Percentiles rank a stretch among this genome's conserved stretches.
Evolutionary conservation across 2,888 invertebrate genomes (phyloP).

Genomic region (Dysmachus trigonus): DNA sequence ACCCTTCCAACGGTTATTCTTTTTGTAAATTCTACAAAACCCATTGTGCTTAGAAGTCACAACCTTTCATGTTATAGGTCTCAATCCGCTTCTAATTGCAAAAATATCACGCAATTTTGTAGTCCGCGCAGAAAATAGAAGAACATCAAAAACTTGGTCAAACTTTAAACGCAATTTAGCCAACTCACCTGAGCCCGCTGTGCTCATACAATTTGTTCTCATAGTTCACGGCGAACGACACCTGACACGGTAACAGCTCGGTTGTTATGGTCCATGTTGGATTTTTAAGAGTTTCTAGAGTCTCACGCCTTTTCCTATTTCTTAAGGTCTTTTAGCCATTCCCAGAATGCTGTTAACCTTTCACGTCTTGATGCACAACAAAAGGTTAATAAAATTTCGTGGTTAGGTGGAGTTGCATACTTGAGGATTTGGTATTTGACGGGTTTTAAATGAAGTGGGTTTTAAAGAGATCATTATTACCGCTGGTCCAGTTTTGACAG

Average conservation of each 20-base stretch:
- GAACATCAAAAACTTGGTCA: not conserved
- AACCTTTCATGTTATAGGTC: not conserved
- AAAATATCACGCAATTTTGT: not conserved
- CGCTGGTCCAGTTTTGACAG: not conserved
- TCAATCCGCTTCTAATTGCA: not conserved
- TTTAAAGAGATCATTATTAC: not conserved
- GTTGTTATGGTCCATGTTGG: not conserved
- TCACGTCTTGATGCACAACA: conserved; percentile 25
- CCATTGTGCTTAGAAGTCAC: not conserved
- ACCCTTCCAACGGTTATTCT: not conserved
- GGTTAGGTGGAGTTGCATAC: conserved; percentile 12
- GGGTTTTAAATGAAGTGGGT: not conserved
- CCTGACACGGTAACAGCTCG: conserved; percentile 14
- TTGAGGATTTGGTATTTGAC: not conserved
- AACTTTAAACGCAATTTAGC: not conserved
- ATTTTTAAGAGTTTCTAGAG: not conserved
- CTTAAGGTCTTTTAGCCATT: not conserved
- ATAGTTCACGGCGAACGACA: conserved; percentile 26
- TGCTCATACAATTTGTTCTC: not conserved
- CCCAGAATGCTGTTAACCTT: conserved; percentile 6
- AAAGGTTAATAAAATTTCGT: conserved; percentile 22
- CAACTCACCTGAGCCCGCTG: not conserved
- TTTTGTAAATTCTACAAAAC: not conserved
- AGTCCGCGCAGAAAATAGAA: not conserved
- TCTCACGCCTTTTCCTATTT: conserved; percentile 17